Evolutionary conservation across 2,888 invertebrate species (phyloP).

Genomic region (Diogma glabrata): DNA sequence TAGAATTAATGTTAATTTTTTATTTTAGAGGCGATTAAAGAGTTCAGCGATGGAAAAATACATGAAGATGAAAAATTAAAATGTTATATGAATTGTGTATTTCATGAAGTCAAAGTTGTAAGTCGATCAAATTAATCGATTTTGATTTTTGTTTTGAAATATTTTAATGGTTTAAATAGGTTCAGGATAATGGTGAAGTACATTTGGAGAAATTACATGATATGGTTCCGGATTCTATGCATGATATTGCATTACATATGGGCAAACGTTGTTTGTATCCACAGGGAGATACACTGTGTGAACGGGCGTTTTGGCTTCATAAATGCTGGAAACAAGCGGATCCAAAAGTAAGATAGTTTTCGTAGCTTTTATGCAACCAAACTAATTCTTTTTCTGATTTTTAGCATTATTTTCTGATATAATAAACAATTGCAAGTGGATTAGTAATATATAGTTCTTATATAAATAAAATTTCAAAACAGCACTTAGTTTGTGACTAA

Average conservation of each 20-base stretch:
- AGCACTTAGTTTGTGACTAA: too few relatives aligned
- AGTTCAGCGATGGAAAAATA: constrained; percentile 27
- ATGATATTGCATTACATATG: constrained; percentile 23
- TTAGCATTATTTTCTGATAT: too few relatives aligned
- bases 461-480: too few relatives aligned
- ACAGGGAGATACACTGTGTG: constrained; percentile 25
- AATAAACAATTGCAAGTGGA: too few relatives aligned
- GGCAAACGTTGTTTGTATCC: constrained; percentile 25
- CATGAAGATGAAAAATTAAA: constrained; percentile 26
- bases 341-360: too few relatives aligned
- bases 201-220: constrained; percentile 25
- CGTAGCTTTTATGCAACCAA: too few relatives aligned
- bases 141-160: not conserved
- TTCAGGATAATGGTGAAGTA: constrained; percentile 25
- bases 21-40: constrained; percentile 23
- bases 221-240: constrained; percentile 22
- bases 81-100: constrained; percentile 29
- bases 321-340: constrained; percentile 27
- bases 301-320: constrained; percentile 27
- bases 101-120: constrained; percentile 24
- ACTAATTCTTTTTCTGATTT: too few relatives aligned
- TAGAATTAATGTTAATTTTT: too few relatives aligned
- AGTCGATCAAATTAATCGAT: not conserved
- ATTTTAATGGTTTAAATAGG: not conserved
- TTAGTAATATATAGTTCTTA: too few relatives aligned